phyloP scores from a whole-genome alignment of 2,797 vertebrate genomes.

The Picus viridis region DNA sequence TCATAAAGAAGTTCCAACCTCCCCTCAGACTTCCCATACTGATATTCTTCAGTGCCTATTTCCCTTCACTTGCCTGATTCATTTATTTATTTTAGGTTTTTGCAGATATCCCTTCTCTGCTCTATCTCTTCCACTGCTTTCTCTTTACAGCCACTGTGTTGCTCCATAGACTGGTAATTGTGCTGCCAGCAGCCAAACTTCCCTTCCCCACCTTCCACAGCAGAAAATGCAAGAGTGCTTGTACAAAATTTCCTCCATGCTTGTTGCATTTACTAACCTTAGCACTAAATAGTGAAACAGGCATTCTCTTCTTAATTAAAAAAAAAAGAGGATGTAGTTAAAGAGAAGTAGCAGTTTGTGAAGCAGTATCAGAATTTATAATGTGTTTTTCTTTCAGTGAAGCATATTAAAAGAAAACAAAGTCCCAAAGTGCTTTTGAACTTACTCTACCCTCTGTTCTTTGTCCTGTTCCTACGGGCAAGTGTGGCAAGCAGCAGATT shows the following conservation, averaged over 20 bases:
- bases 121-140: not conserved
- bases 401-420: constrained; percentile 59
- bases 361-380: constrained; percentile 52
- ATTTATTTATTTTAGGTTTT: not conserved
- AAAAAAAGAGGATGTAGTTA: not conserved
- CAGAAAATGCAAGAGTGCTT: not conserved
- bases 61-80: not conserved
- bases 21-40: not conserved
- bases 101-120: not conserved
- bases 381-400: constrained; percentile 7
- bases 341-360: constrained; percentile 1
- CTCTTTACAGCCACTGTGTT: not conserved
- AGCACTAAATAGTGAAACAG: not conserved
- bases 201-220: not conserved
- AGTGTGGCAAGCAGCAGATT: constrained; percentile 26
- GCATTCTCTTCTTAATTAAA: constrained; percentile 8
- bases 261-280: not conserved
- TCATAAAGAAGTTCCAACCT: not conserved
- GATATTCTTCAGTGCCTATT: not conserved
- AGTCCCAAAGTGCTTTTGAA: constrained; percentile 25
- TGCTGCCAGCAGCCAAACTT: not conserved
- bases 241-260: not conserved
- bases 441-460: constrained; percentile 30
- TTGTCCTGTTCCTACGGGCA: constrained; percentile 31
- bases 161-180: not conserved